Evolutionary conservation across 2,888 invertebrate species (phyloP).

Genomic region (Steinernema hermaphroditum): DNA sequence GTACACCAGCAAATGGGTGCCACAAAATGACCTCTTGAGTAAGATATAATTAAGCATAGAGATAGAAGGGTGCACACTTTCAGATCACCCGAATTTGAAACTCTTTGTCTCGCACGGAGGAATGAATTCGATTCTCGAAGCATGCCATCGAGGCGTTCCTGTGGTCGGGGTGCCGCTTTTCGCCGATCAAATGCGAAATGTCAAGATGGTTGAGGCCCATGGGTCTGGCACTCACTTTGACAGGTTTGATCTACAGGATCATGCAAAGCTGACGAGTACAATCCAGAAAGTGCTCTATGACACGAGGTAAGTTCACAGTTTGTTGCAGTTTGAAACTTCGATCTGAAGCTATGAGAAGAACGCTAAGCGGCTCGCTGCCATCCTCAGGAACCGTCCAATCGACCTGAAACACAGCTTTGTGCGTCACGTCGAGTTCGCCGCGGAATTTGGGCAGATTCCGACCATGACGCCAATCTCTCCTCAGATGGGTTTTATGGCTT

Average conservation of each 20-base stretch:
- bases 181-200: conserved; percentile 51
- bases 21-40: conserved; percentile 34
- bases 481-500: conserved; percentile 20
- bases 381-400: conserved; percentile 45
- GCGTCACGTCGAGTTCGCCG: conserved; percentile 47
- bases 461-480: conserved; percentile 21
- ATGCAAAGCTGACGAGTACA: conserved; percentile 33
- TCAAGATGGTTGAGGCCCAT: conserved; percentile 43
- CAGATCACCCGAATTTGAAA: conserved; percentile 30
- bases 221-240: conserved; percentile 39
- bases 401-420: conserved; percentile 44
- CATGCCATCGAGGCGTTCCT: conserved; percentile 37
- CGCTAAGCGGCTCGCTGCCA: conserved; percentile 40
- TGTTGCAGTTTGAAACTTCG: background rate
- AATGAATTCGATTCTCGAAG: conserved; percentile 37
- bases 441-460: conserved; percentile 31
- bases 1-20: conserved; percentile 26
- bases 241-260: conserved; percentile 41
- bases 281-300: conserved; percentile 43
- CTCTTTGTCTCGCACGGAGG: conserved; percentile 41
- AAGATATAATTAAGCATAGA: background rate
- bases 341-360: conserved; percentile 35
- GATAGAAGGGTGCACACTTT: too few relatives aligned
- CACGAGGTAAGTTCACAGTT: conserved; percentile 32
- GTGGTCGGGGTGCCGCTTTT: conserved; percentile 48